These are phyloP conservation scores for Carposina sasakii DNA, from an alignment of 1,140 invertebrate species.

Conservation along the genomic window DNA sequence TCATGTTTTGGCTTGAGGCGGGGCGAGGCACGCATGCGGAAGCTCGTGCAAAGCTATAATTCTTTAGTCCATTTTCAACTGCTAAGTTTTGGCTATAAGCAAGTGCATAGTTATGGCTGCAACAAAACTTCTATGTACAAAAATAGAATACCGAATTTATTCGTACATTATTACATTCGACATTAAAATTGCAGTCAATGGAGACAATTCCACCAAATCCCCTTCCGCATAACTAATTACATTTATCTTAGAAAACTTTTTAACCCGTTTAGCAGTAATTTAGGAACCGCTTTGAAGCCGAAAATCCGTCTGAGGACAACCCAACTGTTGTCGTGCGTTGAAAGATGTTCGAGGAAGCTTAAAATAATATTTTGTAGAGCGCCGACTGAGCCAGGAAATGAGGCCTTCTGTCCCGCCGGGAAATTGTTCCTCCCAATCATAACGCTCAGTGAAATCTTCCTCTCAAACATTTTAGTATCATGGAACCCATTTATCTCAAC, in stretches of 20 bases:
- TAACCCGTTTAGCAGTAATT: conserved; percentile 28
- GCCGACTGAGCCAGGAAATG: conserved; percentile 60
- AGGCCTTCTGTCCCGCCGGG: conserved; percentile 59
- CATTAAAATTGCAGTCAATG: too few species aligned
- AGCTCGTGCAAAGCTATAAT: conserved; percentile 35
- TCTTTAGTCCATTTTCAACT: conserved; percentile 20
- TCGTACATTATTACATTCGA: too few species aligned
- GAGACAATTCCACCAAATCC: too few species aligned
- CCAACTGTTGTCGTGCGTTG: conserved; percentile 48
- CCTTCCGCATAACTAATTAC: too few species aligned
- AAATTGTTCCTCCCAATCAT: conserved; percentile 65
- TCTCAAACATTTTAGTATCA: conserved; percentile 58
- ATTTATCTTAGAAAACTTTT: too few species aligned
- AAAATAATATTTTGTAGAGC: conserved; percentile 65
- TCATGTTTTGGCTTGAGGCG: conserved; percentile 34
- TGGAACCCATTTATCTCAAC: conserved; percentile 52
- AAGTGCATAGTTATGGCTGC: too few species aligned
- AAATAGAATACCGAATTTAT: too few species aligned
- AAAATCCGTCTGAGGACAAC: conserved; percentile 52
- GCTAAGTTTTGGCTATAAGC: too few species aligned
- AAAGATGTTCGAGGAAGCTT: conserved; percentile 59
- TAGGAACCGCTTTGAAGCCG: conserved; percentile 28
- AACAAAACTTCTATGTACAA: too few species aligned
- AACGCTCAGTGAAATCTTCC: conserved; percentile 52
- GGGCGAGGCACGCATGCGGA: conserved; percentile 31